phyloP scores from a whole-genome alignment of 2,113 vertebrate genomes.

The Pavo muticus region DNA sequence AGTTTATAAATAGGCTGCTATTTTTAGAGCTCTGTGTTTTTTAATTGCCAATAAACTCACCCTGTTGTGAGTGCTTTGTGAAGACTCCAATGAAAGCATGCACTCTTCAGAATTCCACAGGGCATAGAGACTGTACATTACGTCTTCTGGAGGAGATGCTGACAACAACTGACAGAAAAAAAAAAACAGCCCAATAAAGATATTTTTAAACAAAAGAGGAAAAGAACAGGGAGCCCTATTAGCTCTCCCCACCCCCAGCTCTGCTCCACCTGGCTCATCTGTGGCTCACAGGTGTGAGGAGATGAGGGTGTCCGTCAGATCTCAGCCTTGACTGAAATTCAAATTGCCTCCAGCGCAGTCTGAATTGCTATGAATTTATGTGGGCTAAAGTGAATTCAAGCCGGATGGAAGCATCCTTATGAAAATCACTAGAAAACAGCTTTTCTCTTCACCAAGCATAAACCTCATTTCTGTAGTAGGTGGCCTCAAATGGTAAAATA shows the following conservation, averaged over 20 bases:
- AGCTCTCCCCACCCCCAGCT: neutral
- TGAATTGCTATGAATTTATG: neutral
- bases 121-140: constrained; percentile 10
- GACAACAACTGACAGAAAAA: constrained; percentile 29
- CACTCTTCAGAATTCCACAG: constrained; percentile 46
- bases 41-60: constrained; percentile 58
- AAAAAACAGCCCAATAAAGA: neutral
- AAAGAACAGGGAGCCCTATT: neutral
- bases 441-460: neutral
- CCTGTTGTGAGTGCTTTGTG: constrained; percentile 40
- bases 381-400: neutral
- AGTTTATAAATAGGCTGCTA: constrained; percentile 32
- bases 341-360: neutral
- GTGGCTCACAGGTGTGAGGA: neutral
- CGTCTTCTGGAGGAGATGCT: neutral
- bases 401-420: neutral
- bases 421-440: neutral
- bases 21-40: constrained; percentile 56
- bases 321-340: neutral
- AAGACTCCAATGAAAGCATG: constrained; percentile 22
- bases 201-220: constrained; percentile 29
- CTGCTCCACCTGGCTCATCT: neutral
- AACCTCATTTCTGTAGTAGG: neutral
- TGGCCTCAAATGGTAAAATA: neutral
- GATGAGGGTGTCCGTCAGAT: neutral